Percentiles rank a stretch among this genome's conserved stretches.
These are phyloP conservation scores for Stenurella melanura DNA, from an alignment of 2,888 invertebrate genomes.

Conservation along the genomic window DNA sequence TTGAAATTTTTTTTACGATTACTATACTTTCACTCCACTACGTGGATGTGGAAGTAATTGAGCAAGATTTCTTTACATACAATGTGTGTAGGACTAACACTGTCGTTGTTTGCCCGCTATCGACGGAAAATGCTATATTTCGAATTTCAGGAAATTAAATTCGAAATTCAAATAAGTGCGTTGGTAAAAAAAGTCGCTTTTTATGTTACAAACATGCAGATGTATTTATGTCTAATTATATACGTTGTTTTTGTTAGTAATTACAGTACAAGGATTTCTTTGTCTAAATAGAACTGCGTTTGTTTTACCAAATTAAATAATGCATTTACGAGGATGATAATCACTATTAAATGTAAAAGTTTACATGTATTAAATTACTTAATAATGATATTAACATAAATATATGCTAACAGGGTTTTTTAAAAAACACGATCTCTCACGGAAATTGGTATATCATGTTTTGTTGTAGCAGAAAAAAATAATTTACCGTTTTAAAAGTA, in stretches of 20 bases:
- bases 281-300: slow-evolving; percentile 3
- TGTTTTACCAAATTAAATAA: slow-evolving; percentile 1
- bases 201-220: background rate
- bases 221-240: background rate
- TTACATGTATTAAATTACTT: background rate
- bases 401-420: background rate
- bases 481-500: too few species aligned
- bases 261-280: slow-evolving; percentile 1
- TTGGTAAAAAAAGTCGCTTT: background rate
- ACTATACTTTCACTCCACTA: too few species aligned
- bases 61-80: too few species aligned
- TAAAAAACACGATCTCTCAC: background rate
- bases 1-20: too few species aligned
- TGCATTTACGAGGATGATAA: slow-evolving; percentile 2
- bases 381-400: background rate
- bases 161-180: background rate
- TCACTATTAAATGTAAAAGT: background rate
- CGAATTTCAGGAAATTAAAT: background rate
- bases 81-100: too few species aligned
- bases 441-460: background rate
- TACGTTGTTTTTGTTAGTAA: background rate
- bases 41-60: too few species aligned
- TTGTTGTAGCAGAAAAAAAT: background rate
- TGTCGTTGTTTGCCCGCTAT: too few species aligned
- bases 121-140: too few species aligned